A percentile compares a stretch with the other conserved stretches of the same genome.
These are phyloP conservation scores for Amphimallon solstitiale DNA, from an alignment of 2,888 invertebrate genomes.

Conservation along the genomic window DNA sequence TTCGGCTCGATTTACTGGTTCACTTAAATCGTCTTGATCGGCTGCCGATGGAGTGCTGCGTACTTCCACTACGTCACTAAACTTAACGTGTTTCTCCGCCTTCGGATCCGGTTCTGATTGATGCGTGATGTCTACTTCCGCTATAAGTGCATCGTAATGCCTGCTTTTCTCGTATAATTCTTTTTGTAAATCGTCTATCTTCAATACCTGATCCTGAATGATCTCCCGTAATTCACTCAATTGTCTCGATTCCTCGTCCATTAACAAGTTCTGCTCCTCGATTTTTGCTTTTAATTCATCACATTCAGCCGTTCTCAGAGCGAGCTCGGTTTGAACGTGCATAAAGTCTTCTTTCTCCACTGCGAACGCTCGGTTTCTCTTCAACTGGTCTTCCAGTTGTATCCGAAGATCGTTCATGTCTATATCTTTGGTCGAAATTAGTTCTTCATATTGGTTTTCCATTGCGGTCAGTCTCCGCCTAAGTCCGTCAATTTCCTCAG, in stretches of 20 bases:
- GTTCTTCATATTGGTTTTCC: constrained; percentile 51
- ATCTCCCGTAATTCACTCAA: constrained; percentile 69
- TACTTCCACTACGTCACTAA: constrained; percentile 23
- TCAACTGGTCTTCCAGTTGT: constrained; percentile 48
- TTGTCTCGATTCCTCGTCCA: constrained; percentile 68
- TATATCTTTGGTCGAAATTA: constrained; percentile 52
- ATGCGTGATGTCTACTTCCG: constrained; percentile 57
- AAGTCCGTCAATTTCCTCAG: constrained; percentile 48
- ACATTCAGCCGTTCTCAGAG: constrained; percentile 67
- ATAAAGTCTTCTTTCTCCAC: constrained; percentile 35
- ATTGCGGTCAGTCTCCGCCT: constrained; percentile 45
- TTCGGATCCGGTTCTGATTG: constrained; percentile 48
- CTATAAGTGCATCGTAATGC: constrained; percentile 66
- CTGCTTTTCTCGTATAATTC: constrained; percentile 71
- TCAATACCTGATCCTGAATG: constrained; percentile 76
- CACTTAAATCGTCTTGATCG: constrained; percentile 49
- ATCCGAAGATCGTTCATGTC: constrained; percentile 52
- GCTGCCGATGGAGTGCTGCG: constrained; percentile 32
- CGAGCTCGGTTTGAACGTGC: constrained; percentile 63
- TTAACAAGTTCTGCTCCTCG: constrained; percentile 65
- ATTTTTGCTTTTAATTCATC: constrained; percentile 66
- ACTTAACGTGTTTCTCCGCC: constrained; percentile 37
- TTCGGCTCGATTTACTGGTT: constrained; percentile 68
- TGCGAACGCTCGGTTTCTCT: constrained; percentile 34
- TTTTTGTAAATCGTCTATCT: constrained; percentile 78